A percentile compares a stretch with the other conserved stretches of the same genome.
Conservation (phyloP, 2,797 vertebrate species). For the Megaceryle alcyon region DNA sequence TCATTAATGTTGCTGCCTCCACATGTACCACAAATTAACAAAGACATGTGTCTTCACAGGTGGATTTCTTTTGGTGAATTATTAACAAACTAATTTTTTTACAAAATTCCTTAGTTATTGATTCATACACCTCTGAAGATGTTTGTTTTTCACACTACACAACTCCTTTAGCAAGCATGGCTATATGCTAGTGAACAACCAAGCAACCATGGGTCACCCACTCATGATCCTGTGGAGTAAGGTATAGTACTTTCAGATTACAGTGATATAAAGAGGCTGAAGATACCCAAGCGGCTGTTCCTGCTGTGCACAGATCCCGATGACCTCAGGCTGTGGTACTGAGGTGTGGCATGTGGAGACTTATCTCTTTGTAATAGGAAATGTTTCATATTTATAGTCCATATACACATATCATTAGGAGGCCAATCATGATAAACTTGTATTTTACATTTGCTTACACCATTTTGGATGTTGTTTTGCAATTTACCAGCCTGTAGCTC, state of each 20-base stretch:
- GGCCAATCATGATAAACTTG: background rate
- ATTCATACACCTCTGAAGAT: background rate
- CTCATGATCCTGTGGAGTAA: rapidly evolving
- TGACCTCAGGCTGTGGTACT: background rate
- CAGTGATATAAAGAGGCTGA: background rate
- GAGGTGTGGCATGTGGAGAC: background rate
- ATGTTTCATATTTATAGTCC: background rate
- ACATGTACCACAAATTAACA: rapidly evolving
- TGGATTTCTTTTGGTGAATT: background rate
- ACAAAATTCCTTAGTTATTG: background rate
- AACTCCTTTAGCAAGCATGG: background rate
- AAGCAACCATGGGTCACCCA: background rate
- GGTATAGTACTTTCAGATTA: background rate
- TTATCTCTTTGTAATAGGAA: background rate
- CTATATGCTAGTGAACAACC: background rate
- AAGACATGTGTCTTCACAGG: background rate
- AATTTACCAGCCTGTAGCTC: background rate
- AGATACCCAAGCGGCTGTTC: background rate
- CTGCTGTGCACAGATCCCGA: background rate
- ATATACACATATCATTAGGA: background rate
- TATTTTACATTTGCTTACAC: background rate
- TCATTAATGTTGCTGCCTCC: rapidly evolving
- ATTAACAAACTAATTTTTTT: background rate
- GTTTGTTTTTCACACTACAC: background rate
- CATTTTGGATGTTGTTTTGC: background rate